Conservation (phyloP, 2,797 vertebrate species). For the Dermochelys coriacea region DNA sequence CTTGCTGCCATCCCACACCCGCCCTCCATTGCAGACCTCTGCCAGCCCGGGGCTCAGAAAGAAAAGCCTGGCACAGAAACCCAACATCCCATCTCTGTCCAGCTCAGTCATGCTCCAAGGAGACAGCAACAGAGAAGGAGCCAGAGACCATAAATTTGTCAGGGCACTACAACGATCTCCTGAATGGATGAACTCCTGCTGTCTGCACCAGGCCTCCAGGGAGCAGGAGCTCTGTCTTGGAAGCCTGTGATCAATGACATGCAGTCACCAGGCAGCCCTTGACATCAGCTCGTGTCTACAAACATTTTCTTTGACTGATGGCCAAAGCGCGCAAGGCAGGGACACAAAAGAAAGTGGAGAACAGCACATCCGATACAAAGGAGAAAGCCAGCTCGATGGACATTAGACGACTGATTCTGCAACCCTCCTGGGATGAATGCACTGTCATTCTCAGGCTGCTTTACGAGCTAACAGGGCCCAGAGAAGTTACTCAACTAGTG, state of each 20-base stretch:
- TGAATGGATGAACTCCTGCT: neutral
- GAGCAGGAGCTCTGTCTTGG: neutral
- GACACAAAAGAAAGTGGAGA: neutral
- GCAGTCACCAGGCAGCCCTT: neutral
- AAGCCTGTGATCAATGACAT: neutral
- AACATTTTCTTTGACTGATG: constrained; percentile 8
- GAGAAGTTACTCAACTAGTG: neutral
- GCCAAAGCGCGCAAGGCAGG: neutral
- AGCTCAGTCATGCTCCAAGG: neutral
- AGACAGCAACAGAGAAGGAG: neutral
- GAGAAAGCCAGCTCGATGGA: neutral
- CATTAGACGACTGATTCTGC: neutral
- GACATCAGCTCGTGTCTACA: constrained; percentile 22
- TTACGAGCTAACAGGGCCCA: neutral
- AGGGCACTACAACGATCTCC: neutral
- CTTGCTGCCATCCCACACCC: neutral
- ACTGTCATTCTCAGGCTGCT: neutral
- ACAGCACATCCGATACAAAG: neutral
- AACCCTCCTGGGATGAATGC: neutral
- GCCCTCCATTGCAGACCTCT: neutral
- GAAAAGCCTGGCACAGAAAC: rapidly evolving
- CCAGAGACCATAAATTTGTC: neutral
- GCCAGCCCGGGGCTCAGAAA: neutral
- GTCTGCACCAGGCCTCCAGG: neutral
- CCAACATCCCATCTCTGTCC: neutral